phyloP scores from a whole-genome alignment of 2,888 invertebrate genomes.

The Pheosia tremula region DNA sequence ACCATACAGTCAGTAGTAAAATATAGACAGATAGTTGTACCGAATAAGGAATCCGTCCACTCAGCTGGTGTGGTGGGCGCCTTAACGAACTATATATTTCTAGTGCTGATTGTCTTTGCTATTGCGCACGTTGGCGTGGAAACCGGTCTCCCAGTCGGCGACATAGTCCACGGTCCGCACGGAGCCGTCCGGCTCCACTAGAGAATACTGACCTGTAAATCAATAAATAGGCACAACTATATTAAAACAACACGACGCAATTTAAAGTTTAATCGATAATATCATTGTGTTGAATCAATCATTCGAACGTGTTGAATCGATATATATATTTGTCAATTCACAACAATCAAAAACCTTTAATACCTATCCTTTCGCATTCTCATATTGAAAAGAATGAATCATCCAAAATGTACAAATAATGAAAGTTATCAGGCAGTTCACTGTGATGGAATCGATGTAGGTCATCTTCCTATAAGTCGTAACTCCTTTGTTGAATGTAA shows the following conservation, averaged over 20 bases:
- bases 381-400: not conserved
- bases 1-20: constrained; percentile 25
- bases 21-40: constrained; percentile 30
- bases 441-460: not conserved
- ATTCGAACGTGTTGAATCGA: no score
- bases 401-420: not conserved
- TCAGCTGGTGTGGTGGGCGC: constrained; percentile 18
- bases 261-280: no score
- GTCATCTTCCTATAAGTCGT: not conserved
- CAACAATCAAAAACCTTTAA: no score
- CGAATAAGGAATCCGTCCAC: constrained; percentile 33
- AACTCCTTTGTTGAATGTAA: no score
- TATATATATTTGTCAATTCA: no score
- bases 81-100: constrained; percentile 26
- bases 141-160: constrained; percentile 91
- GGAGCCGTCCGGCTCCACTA: constrained; percentile 90
- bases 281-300: no score
- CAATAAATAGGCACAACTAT: constrained; percentile 28
- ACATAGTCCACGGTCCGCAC: constrained; percentile 90
- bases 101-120: constrained; percentile 83
- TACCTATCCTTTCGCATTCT: constrained; percentile 1
- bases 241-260: not conserved
- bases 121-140: constrained; percentile 89
- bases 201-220: constrained; percentile 84
- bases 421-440: not conserved